A percentile compares a stretch with the other conserved stretches of the same genome.
Conservation (phyloP, 2,113 vertebrate genomes). For the Astatotilapia flaviijosephi region DNA sequence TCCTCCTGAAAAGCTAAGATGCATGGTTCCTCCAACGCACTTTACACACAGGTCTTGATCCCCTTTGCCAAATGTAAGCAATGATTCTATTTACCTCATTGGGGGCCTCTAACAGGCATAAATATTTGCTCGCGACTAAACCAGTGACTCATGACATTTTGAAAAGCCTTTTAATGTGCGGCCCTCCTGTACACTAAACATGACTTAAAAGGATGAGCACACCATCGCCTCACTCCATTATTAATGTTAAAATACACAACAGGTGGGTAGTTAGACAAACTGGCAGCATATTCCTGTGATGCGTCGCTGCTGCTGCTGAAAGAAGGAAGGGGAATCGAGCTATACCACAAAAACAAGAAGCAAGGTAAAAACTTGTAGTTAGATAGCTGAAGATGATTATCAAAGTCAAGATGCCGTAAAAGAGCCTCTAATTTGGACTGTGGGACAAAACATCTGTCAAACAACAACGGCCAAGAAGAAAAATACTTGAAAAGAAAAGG, state of each 20-base stretch:
- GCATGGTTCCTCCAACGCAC: conserved; percentile 8
- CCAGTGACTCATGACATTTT: conserved; percentile 74
- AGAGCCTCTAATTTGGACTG: background rate
- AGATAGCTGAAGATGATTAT: conserved; percentile 1
- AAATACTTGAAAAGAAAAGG: background rate
- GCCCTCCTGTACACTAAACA: conserved; percentile 63
- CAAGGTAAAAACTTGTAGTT: background rate
- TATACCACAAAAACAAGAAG: conserved; percentile 8
- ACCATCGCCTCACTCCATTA: conserved; percentile 45
- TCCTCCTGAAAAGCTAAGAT: conserved; percentile 27
- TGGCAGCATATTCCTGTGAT: conserved; percentile 41
- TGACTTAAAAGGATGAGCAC: conserved; percentile 59
- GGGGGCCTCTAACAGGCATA: conserved; percentile 72
- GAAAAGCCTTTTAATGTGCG: conserved; percentile 65
- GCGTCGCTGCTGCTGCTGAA: conserved; percentile 28
- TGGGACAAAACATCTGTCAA: background rate
- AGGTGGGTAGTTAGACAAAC: conserved; percentile 57
- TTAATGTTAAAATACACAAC: conserved; percentile 63
- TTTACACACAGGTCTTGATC: conserved; percentile 47
- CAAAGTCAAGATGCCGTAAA: background rate
- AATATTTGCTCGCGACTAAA: conserved; percentile 77
- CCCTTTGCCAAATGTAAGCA: conserved; percentile 72
- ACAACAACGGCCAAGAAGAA: background rate
- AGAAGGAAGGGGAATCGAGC: conserved; percentile 11
- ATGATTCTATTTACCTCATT: conserved; percentile 69